These are phyloP conservation scores for Sylvicola fuscatus DNA, from an alignment of 2,888 invertebrate species.

Conservation along the genomic window DNA sequence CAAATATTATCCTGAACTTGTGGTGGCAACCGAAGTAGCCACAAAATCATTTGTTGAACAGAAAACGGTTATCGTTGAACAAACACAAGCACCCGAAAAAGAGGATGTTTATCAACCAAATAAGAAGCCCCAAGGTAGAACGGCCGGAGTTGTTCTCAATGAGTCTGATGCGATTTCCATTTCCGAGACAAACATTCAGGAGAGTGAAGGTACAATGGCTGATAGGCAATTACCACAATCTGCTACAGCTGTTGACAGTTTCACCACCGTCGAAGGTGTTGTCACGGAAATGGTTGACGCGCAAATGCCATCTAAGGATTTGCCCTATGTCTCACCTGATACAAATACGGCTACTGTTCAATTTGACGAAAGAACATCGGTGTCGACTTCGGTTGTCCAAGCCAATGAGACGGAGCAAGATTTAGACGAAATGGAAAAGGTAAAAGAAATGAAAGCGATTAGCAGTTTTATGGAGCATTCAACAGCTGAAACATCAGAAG, in stretches of 20 bases:
- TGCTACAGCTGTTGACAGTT: conserved; percentile 21
- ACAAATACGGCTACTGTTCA: conserved; percentile 35
- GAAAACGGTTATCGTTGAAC: conserved; percentile 40
- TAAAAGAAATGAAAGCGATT: conserved; percentile 26
- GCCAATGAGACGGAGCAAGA: conserved; percentile 36
- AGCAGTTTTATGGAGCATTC: conserved; percentile 33
- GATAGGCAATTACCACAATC: conserved; percentile 18
- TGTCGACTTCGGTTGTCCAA: conserved; percentile 34
- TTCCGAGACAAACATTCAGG: conserved; percentile 33
- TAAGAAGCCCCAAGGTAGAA: conserved; percentile 37
- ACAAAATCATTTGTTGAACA: conserved; percentile 40
- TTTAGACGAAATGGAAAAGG: conserved; percentile 27
- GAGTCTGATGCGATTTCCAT: conserved; percentile 38
- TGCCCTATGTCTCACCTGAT: conserved; percentile 27
- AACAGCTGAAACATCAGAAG: conserved; percentile 33
- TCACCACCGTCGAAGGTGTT: conserved; percentile 32
- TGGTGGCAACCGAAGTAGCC: conserved; percentile 60
- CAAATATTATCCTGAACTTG: conserved; percentile 57
- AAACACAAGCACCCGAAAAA: conserved; percentile 43
- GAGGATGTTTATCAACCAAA: conserved; percentile 39
- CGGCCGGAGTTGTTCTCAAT: conserved; percentile 35
- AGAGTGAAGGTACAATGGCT: conserved; percentile 39
- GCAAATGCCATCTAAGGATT: conserved; percentile 40
- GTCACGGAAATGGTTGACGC: conserved; percentile 38
- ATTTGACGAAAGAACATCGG: conserved; percentile 38